Percentiles rank a stretch among this genome's conserved stretches.
phyloP scores from a whole-genome alignment of 2,797 vertebrate genomes.

The Bradypodion pumilum region DNA sequence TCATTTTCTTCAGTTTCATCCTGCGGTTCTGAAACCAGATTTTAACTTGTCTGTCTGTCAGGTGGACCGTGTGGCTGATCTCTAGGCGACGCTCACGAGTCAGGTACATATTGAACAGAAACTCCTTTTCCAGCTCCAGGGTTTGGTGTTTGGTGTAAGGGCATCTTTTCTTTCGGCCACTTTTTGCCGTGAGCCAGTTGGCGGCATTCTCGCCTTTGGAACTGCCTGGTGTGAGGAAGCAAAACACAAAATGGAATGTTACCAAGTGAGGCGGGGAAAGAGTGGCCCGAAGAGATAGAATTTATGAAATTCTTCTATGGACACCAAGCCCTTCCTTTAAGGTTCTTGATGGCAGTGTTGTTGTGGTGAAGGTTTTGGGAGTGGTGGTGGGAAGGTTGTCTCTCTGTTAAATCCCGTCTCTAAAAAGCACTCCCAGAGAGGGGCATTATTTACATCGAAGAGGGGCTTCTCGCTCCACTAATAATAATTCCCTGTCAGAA shows the following conservation, averaged over 20 bases:
- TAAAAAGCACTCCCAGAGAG: background rate
- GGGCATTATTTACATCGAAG: background rate
- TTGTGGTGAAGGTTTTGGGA: too few species aligned
- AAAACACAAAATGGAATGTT: conserved; percentile 59
- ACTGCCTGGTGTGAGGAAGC: conserved; percentile 80
- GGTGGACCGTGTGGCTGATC: conserved; percentile 98
- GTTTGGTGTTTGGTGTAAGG: conserved; percentile 98
- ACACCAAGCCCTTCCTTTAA: background rate
- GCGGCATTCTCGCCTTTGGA: conserved; percentile 88
- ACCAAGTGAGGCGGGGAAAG: conserved; percentile 47
- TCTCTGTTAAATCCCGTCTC: background rate
- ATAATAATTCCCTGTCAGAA: too few species aligned
- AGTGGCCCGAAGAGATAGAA: background rate
- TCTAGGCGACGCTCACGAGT: conserved; percentile 98
- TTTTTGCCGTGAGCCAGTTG: conserved; percentile 97
- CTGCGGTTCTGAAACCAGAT: conserved; percentile 99
- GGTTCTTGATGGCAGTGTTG: too few species aligned
- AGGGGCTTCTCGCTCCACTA: background rate
- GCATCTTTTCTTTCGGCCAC: conserved; percentile 96
- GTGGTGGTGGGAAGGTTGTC: too few species aligned
- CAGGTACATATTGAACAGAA: conserved; percentile 99
- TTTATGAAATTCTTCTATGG: background rate
- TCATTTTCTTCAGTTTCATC: conserved; percentile 99
- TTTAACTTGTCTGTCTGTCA: conserved; percentile 99
- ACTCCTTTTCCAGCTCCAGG: conserved; percentile 98